Base-by-base conservation (phyloP, 2,113 vertebrate species). In the Helogale parvula region DNA sequence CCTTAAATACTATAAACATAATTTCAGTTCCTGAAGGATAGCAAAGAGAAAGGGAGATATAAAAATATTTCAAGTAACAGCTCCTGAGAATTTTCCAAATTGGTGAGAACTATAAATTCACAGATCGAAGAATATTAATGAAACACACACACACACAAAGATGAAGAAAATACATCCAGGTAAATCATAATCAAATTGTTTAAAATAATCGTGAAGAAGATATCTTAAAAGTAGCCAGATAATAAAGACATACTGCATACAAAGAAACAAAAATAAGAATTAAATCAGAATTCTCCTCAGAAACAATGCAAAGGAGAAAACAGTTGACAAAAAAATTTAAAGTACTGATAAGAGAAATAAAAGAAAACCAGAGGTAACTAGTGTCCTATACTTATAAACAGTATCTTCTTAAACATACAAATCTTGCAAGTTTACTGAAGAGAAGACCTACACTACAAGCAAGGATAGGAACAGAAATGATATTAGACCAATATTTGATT, bases 31-130 rank as follows among this genome's bases (percentile, higher is more conserved):
- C 27, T 77, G 13, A 89, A 88, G 31, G 31, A 69, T 6, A 77
- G 16, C 38, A n/a, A 21, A 82, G 35, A 71, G 60, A 85, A 92
- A 65, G 45, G 6, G 16, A 80, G 27, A 71, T 11, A 52, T 38
- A 71, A n/a, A 72, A 85, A 45, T 57, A 50, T n/a, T 17, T 47
- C 14, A 52, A 27, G 7, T 74, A n/a, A 38, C 74, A 93, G 4
- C 76, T 14, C 66, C 21, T 93, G 14, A 89, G 33, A 68, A 82
- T 68, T 76, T 90, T 81, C 50, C 31, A 88, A 76, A 68, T 88
- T 38, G 3, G 0, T 82, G 10, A 68, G 41, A 82, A 91, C 57
- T 76, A 38, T 68, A 77, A 76, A 88, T 50, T n/a, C 38, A 74
- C 6, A 86, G 7, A 81, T 74, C 25, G 14, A 86, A 94, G 5